Conservation (phyloP, 1,140 invertebrate species). For the Leptestheria dahalacensis region DNA sequence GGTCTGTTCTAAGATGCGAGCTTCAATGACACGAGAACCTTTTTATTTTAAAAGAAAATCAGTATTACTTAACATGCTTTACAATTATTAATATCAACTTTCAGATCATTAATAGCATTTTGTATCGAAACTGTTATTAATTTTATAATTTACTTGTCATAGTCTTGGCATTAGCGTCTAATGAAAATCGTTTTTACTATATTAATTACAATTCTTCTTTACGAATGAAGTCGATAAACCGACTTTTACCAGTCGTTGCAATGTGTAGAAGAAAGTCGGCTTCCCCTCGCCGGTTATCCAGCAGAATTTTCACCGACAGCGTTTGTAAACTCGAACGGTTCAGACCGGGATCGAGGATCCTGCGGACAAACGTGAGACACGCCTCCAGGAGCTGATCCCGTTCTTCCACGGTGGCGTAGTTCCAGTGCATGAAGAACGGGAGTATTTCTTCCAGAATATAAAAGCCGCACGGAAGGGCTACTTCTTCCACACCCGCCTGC, state of each 20-base stretch:
- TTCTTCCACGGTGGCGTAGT: background rate
- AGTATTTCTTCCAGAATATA: background rate
- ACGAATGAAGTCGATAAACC: too few relatives aligned
- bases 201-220: too few relatives aligned
- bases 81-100: too few relatives aligned
- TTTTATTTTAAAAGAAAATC: too few relatives aligned
- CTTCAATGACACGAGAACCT: background rate
- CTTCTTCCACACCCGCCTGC: background rate
- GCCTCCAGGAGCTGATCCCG: background rate
- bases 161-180: too few relatives aligned
- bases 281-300: background rate
- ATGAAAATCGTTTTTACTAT: too few relatives aligned
- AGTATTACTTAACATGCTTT: too few relatives aligned
- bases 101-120: too few relatives aligned
- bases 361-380: background rate
- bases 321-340: background rate
- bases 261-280: background rate
- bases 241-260: background rate
- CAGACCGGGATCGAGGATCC: background rate
- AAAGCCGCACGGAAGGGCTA: background rate
- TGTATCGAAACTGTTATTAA: too few relatives aligned
- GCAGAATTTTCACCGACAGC: background rate
- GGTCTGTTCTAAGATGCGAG: background rate
- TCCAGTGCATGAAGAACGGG: background rate
- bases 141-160: too few relatives aligned